phyloP scores from a whole-genome alignment of 2,113 vertebrate species.

The Myiopsitta monachus region DNA sequence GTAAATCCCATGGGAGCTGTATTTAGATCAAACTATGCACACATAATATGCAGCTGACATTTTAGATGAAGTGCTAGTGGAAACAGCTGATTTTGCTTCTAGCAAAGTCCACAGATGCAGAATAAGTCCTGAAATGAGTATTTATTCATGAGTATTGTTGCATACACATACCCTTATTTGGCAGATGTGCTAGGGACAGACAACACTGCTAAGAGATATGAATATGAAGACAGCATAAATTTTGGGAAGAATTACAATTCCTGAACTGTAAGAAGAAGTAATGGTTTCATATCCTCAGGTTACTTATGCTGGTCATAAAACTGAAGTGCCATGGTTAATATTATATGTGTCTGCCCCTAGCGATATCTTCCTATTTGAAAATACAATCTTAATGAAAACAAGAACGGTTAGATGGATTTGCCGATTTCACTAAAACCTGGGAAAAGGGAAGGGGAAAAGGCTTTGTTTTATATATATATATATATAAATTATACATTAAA shows the following conservation, averaged over 20 bases:
- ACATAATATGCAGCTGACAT: not conserved
- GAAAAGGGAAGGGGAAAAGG: rapidly evolving
- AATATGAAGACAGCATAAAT: not conserved
- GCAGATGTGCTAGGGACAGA: not conserved
- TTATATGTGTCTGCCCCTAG: not conserved
- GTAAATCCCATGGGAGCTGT: not conserved
- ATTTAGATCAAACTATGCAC: not conserved
- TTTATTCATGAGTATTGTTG: not conserved
- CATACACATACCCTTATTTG: not conserved
- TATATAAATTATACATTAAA: not conserved
- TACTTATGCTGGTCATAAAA: not conserved
- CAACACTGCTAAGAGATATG: not conserved
- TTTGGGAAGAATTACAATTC: not conserved
- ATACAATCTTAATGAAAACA: not conserved
- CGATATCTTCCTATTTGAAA: not conserved
- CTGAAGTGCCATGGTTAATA: not conserved
- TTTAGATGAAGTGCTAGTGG: not conserved
- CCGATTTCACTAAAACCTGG: not conserved
- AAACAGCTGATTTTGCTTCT: not conserved
- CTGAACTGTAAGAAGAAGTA: not conserved
- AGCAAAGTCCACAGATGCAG: not conserved
- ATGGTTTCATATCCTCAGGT: not conserved
- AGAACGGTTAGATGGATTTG: not conserved
- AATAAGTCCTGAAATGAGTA: not conserved
- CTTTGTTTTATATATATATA: not conserved